Evolutionary conservation across 2,888 invertebrate species (phyloP).

Genomic region (Pyralis farinalis): DNA sequence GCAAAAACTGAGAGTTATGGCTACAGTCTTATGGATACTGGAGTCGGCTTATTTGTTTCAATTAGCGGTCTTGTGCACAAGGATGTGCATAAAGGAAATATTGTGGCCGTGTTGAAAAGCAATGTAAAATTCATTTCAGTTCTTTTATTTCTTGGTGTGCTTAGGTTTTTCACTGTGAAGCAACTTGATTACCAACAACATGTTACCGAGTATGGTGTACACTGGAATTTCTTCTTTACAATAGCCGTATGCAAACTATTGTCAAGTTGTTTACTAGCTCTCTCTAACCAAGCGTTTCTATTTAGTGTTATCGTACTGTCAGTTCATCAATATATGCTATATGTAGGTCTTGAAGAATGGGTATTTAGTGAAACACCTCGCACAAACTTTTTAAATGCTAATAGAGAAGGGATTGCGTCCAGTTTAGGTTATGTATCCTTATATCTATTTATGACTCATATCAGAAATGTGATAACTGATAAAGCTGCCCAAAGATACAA

Average conservation of each 20-base stretch:
- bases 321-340: constrained; percentile 85
- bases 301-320: constrained; percentile 78
- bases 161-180: constrained; percentile 81
- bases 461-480: constrained; percentile 78
- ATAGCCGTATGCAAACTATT: constrained; percentile 90
- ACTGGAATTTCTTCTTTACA: constrained; percentile 99
- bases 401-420: constrained; percentile 95
- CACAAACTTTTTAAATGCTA: constrained; percentile 86
- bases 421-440: constrained; percentile 91
- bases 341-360: constrained; percentile 84
- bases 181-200: constrained; percentile 91
- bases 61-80: constrained; percentile 89
- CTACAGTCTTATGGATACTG: constrained; percentile 96
- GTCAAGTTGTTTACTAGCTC: constrained; percentile 82
- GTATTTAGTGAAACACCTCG: constrained; percentile 83
- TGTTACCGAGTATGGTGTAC: constrained; percentile 96
- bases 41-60: constrained; percentile 93
- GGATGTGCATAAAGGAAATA: constrained; percentile 38
- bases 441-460: constrained; percentile 87
- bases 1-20: constrained; percentile 94
- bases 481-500: constrained; percentile 34
- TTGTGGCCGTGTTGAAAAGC: constrained; percentile 47
- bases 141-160: constrained; percentile 81
- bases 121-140: constrained; percentile 53
- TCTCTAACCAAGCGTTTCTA: constrained; percentile 74